Evolutionary conservation across 2,113 vertebrate species (phyloP).

Genomic region (Smithornis capensis): DNA sequence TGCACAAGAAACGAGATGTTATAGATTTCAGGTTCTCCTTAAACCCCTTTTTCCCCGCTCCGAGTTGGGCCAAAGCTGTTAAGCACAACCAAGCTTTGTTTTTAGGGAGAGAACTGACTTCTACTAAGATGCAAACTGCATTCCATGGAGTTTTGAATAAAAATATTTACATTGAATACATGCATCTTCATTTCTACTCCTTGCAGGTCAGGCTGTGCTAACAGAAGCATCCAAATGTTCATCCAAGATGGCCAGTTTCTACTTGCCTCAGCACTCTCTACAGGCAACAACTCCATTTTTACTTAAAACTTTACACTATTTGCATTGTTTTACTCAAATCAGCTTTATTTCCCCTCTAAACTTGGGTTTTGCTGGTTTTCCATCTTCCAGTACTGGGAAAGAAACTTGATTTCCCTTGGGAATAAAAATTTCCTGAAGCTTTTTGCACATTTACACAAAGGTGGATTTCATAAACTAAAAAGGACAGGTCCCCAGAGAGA

Average conservation of each 20-base stretch:
- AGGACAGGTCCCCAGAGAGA: background rate
- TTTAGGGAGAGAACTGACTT: background rate
- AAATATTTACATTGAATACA: background rate
- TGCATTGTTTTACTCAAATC: background rate
- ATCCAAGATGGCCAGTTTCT: background rate
- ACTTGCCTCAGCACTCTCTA: background rate
- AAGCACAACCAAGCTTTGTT: background rate
- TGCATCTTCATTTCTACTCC: background rate
- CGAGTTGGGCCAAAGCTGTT: background rate
- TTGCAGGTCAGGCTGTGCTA: background rate
- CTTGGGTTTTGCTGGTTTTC: background rate
- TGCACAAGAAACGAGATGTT: background rate
- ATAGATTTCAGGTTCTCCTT: background rate
- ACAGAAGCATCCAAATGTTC: background rate
- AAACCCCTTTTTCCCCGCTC: background rate
- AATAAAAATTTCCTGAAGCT: background rate
- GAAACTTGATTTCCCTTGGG: background rate
- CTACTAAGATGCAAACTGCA: background rate
- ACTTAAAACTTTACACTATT: background rate
- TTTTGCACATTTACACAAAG: background rate
- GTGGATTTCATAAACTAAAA: background rate
- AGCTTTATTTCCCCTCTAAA: background rate
- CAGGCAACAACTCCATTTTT: background rate
- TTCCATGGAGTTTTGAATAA: background rate
- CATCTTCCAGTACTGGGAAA: background rate